These are phyloP conservation scores for Heterodera filipjevi DNA, from an alignment of 2,888 invertebrate genomes.

Conservation along the genomic window DNA sequence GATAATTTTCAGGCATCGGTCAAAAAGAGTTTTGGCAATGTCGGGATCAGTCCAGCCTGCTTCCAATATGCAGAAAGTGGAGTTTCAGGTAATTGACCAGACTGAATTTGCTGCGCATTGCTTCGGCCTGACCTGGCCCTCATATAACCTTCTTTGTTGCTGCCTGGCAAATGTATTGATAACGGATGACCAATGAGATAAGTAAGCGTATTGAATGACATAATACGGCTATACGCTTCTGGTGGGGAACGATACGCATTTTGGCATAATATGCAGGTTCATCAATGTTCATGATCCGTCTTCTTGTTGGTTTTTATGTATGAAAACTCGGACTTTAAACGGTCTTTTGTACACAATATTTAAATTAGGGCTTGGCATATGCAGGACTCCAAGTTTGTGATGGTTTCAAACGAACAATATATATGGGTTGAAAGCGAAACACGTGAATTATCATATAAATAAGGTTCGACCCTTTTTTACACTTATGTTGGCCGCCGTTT, in stretches of 20 bases:
- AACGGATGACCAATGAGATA: too few relatives aligned
- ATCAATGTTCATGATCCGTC: not conserved
- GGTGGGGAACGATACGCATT: slow-evolving; percentile 5
- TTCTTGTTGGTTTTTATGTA: too few relatives aligned
- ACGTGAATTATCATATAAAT: too few relatives aligned
- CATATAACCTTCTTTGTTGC: not conserved
- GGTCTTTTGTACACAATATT: slow-evolving; percentile 10
- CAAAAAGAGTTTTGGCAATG: too few relatives aligned
- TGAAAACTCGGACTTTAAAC: slow-evolving; percentile 9
- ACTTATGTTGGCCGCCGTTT: too few relatives aligned
- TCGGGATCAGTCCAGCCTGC: too few relatives aligned
- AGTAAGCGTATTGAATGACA: too few relatives aligned
- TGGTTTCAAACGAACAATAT: too few relatives aligned
- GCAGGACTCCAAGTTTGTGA: too few relatives aligned
- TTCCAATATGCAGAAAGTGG: not conserved
- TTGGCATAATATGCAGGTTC: slow-evolving; percentile 21
- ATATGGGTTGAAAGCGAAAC: too few relatives aligned
- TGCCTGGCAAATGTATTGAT: too few relatives aligned
- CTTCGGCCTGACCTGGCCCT: not conserved
- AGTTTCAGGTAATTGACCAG: slow-evolving; percentile 8
- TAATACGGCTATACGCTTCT: not conserved
- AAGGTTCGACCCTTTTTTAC: too few relatives aligned
- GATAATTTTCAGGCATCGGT: slow-evolving; percentile 10
- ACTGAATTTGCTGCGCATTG: not conserved
- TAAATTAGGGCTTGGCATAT: not conserved